Evolutionary conservation across 2,113 vertebrate species (phyloP).

Genomic region (Hyperopisus bebe): DNA sequence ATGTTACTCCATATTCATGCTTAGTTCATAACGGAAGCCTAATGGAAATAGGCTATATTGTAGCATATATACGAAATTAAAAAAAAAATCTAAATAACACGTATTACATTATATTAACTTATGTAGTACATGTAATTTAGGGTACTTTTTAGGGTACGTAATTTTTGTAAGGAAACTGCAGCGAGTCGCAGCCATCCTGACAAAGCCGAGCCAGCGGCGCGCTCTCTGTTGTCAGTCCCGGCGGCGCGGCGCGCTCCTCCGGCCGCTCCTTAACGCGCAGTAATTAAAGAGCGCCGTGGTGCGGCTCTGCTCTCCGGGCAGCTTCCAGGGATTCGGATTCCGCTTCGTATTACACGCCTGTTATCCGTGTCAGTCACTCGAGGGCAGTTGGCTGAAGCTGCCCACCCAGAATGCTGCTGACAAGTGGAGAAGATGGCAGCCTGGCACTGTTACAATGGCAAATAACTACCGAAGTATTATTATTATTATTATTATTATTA

Average conservation of each 20-base stretch:
- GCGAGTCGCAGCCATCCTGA: background rate
- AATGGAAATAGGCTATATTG: background rate
- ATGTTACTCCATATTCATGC: background rate
- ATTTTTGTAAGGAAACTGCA: background rate
- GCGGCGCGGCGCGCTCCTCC: background rate
- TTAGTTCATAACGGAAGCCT: background rate
- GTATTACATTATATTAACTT: background rate
- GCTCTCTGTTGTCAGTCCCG: background rate
- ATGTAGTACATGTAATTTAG: background rate
- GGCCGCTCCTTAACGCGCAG: background rate
- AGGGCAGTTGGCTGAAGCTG: background rate
- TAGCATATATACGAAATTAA: background rate
- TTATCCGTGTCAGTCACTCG: background rate
- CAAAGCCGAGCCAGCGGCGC: background rate
- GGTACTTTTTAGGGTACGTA: background rate
- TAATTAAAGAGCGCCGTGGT: background rate
- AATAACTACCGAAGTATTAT: background rate
- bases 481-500: background rate
- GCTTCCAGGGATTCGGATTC: background rate
- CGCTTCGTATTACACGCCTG: background rate
- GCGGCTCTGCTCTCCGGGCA: background rate
- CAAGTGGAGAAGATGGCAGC: background rate
- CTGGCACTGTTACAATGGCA: background rate
- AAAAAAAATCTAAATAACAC: background rate
- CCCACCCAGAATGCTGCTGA: background rate